Evolutionary conservation across 2,113 vertebrate genomes (phyloP).

Genomic region (Brachyhypopomus occidentalis): DNA sequence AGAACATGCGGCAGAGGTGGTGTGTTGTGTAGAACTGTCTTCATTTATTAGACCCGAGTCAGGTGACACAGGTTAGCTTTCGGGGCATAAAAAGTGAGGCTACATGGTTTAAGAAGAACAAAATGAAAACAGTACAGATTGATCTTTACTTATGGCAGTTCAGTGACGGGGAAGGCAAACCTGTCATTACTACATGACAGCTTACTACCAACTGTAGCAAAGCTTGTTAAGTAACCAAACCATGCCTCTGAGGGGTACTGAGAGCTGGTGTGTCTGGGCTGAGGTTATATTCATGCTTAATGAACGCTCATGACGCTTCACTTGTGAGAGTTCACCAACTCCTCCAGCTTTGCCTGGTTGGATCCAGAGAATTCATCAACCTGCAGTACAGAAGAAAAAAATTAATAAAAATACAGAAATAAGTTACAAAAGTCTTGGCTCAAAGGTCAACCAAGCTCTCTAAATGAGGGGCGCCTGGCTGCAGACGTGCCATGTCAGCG

Average conservation of each 20-base stretch:
- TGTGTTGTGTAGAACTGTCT: background rate
- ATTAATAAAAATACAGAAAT: background rate
- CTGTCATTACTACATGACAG: conserved; percentile 1
- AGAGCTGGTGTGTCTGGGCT: background rate
- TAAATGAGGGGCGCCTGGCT: background rate
- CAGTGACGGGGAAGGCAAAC: conserved; percentile 6
- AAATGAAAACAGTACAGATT: background rate
- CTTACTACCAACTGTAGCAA: background rate
- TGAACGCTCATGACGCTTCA: background rate
- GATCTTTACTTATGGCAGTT: background rate
- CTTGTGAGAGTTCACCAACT: conserved; percentile 41
- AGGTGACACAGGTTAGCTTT: background rate
- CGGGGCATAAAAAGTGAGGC: background rate
- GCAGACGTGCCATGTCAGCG: no score
- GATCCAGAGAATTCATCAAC: conserved; percentile 56
- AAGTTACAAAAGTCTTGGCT: background rate
- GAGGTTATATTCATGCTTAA: background rate
- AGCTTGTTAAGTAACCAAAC: background rate
- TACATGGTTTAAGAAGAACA: background rate
- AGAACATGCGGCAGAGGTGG: background rate
- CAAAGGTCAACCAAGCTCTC: background rate
- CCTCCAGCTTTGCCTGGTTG: conserved; percentile 49
- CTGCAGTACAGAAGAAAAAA: conserved; percentile 35
- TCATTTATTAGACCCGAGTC: conserved; percentile 29
- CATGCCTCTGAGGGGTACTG: background rate